Evolutionary conservation across 2,888 invertebrate species (phyloP).

Genomic region (Erebia aethiops): DNA sequence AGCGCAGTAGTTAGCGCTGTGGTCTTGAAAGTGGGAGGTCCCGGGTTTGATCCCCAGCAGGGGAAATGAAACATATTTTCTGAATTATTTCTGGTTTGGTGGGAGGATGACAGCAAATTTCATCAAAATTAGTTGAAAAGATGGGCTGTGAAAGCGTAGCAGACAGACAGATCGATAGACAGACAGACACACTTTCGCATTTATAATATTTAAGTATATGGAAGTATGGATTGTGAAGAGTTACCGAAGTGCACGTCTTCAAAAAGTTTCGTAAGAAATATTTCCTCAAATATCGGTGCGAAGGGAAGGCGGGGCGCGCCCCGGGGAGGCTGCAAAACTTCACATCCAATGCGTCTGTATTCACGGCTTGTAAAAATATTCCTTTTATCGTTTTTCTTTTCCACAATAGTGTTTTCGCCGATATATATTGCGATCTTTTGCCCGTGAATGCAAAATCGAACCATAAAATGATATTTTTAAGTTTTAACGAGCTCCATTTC

Average conservation of each 20-base stretch:
- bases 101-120: too few relatives aligned
- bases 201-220: background rate
- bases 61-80: too few relatives aligned
- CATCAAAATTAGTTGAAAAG: too few relatives aligned
- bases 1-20: too few relatives aligned
- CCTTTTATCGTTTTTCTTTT: slow-evolving; percentile 60
- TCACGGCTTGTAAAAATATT: slow-evolving; percentile 70
- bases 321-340: slow-evolving; percentile 53
- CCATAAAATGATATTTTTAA: slow-evolving; percentile 30
- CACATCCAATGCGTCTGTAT: slow-evolving; percentile 58
- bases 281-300: slow-evolving; percentile 69
- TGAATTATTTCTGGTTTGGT: too few relatives aligned
- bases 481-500: slow-evolving; percentile 41
- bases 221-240: slow-evolving; percentile 53
- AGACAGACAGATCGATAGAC: too few relatives aligned
- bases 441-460: slow-evolving; percentile 19
- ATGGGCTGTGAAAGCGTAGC: too few relatives aligned
- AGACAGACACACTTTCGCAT: too few relatives aligned
- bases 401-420: slow-evolving; percentile 43
- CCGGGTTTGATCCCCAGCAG: too few relatives aligned
- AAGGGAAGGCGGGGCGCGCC: slow-evolving; percentile 53
- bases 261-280: slow-evolving; percentile 64
- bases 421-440: slow-evolving; percentile 34
- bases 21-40: too few relatives aligned
- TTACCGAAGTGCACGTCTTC: slow-evolving; percentile 51